Conservation (phyloP, 2,888 invertebrate genomes). For the Cistogaster globosa region DNA sequence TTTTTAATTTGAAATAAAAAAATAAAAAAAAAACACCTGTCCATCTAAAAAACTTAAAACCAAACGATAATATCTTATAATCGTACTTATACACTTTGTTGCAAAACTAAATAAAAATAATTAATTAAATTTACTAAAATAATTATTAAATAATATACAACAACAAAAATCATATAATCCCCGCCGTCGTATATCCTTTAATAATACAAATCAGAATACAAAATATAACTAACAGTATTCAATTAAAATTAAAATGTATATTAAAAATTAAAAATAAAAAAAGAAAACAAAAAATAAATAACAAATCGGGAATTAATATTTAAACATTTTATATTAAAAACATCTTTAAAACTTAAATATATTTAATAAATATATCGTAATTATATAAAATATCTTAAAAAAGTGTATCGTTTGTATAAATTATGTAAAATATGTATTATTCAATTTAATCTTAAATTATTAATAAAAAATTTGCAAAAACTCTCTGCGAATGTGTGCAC, state of each 20-base stretch:
- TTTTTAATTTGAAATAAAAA: not conserved
- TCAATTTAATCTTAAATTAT: too few species aligned
- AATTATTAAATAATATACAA: not conserved
- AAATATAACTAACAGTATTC: not conserved
- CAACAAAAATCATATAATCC: conserved; percentile 78
- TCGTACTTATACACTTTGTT: not conserved
- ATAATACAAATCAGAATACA: conserved; percentile 29
- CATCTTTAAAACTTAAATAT: not conserved
- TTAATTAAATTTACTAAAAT: not conserved
- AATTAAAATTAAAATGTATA: not conserved
- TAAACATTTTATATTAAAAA: conserved; percentile 53
- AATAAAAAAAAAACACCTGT: not conserved
- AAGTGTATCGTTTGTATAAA: too few species aligned
- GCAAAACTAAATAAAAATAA: not conserved
- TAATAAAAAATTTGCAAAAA: too few species aligned
- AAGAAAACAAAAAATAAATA: not conserved
- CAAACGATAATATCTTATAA: not conserved
- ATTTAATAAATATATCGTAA: not conserved
- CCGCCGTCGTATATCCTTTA: conserved; percentile 80
- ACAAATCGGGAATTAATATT: conserved; percentile 60
- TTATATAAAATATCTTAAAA: not conserved
- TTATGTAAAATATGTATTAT: too few species aligned
- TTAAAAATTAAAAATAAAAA: not conserved
- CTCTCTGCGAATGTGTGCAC: too few species aligned
- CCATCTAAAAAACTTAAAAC: not conserved